These are phyloP conservation scores for Drosophila suboccidentalis DNA, from an alignment of 2,888 invertebrate genomes.

Conservation along the genomic window DNA sequence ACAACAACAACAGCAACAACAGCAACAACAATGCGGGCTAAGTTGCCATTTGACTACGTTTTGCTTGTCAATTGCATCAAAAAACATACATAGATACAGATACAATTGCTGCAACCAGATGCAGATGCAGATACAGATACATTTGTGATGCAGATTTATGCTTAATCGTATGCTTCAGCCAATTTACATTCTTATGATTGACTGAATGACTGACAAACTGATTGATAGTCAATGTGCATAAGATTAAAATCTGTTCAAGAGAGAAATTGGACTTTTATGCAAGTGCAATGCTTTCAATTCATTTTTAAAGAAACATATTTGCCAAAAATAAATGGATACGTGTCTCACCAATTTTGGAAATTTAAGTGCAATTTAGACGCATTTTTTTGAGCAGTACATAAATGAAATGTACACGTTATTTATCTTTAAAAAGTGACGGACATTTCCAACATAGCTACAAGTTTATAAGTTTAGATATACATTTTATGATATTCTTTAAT, in stretches of 20 bases:
- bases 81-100: conserved; percentile 6
- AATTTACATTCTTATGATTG: conserved; percentile 1
- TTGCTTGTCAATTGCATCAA: conserved; percentile 49
- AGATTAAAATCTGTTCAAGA: not conserved
- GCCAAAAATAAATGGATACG: not conserved
- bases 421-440: not conserved
- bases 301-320: not conserved
- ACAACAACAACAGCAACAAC: not conserved
- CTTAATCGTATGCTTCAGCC: not conserved
- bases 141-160: conserved; percentile 18
- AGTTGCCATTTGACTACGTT: conserved; percentile 48
- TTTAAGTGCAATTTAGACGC: too few relatives aligned
- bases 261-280: not conserved
- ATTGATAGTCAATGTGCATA: not conserved
- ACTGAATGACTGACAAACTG: not conserved
- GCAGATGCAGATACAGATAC: too few relatives aligned
- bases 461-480: too few relatives aligned
- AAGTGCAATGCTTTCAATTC: not conserved
- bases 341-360: not conserved
- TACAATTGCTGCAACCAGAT: too few relatives aligned
- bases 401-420: not conserved
- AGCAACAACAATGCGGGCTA: conserved; percentile 24
- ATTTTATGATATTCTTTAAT: not conserved
- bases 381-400: too few relatives aligned
- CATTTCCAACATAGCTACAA: too few relatives aligned